Conservation (phyloP, 2,797 vertebrate genomes). For the Odontamblyopus rebecca region DNA sequence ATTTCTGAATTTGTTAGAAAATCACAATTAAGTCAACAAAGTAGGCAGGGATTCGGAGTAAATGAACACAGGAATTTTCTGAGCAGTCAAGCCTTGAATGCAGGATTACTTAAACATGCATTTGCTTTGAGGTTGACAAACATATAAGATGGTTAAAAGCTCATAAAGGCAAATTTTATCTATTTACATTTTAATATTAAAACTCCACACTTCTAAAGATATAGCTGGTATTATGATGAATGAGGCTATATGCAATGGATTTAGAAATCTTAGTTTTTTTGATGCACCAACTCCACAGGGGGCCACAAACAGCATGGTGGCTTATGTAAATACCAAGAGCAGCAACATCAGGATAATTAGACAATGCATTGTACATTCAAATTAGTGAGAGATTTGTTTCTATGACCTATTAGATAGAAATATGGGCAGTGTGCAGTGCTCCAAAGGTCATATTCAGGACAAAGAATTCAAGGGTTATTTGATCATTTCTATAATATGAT, state of each 20-base stretch:
- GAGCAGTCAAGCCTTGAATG: too few species aligned
- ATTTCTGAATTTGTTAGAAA: too few species aligned
- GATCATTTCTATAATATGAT: background rate
- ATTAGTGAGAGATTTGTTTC: background rate
- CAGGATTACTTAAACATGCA: too few species aligned
- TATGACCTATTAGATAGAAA: background rate
- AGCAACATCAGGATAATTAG: conserved; percentile 11
- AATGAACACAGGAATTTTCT: too few species aligned
- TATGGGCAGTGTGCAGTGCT: background rate
- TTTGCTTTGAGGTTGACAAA: too few species aligned
- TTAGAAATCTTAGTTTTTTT: background rate
- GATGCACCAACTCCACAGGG: background rate
- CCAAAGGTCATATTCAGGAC: background rate
- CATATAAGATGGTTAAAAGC: too few species aligned
- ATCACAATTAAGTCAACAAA: too few species aligned
- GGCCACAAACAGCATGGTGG: background rate
- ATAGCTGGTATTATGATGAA: conserved; percentile 8
- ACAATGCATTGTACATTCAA: conserved; percentile 5
- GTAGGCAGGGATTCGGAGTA: too few species aligned
- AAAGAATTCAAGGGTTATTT: background rate
- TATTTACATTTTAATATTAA: background rate
- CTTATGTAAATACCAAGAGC: conserved; percentile 4
- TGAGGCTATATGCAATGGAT: background rate
- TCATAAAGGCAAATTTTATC: too few species aligned
- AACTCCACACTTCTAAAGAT: background rate